phyloP scores from a whole-genome alignment of 2,797 vertebrate species.

The Hemibagrus guttatus region DNA sequence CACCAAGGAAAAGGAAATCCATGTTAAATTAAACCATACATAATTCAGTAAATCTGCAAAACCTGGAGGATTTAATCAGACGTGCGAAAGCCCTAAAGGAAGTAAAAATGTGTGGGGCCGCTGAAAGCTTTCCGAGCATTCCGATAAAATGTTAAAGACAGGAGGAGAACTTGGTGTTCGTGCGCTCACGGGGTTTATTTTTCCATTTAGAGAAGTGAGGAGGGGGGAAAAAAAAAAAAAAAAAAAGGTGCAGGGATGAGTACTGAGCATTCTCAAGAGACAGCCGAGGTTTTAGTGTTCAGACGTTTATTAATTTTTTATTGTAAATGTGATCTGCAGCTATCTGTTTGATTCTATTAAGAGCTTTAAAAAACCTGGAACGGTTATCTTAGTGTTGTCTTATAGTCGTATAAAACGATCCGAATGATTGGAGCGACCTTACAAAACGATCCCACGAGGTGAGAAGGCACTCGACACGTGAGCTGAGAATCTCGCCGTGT shows the following conservation, averaged over 20 bases:
- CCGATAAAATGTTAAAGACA: neutral
- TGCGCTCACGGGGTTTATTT: neutral
- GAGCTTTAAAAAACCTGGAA: too few relatives aligned
- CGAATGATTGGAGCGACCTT: too few relatives aligned
- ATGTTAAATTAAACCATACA: neutral
- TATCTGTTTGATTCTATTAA: neutral
- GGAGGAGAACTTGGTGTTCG: neutral
- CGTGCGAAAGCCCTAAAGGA: neutral
- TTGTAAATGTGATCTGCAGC: neutral
- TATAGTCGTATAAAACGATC: too few relatives aligned
- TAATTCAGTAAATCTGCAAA: conserved; percentile 28
- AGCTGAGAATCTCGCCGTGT: too few relatives aligned
- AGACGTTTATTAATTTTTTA: too few relatives aligned
- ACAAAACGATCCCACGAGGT: too few relatives aligned
- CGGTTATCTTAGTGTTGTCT: neutral
- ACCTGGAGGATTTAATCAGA: conserved; percentile 3
- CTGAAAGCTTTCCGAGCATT: neutral
- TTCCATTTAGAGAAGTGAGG: too few relatives aligned
- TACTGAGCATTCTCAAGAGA: conserved; percentile 7
- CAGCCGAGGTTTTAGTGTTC: conserved; percentile 1
- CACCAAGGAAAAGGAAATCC: neutral
- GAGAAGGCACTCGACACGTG: too few relatives aligned
- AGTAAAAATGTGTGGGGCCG: neutral
- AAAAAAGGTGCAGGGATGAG: neutral
- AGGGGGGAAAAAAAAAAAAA: neutral